Percentiles rank a stretch among this genome's conserved stretches.
Conservation (phyloP, 1,140 invertebrate genomes). For the Nebria ingens region DNA sequence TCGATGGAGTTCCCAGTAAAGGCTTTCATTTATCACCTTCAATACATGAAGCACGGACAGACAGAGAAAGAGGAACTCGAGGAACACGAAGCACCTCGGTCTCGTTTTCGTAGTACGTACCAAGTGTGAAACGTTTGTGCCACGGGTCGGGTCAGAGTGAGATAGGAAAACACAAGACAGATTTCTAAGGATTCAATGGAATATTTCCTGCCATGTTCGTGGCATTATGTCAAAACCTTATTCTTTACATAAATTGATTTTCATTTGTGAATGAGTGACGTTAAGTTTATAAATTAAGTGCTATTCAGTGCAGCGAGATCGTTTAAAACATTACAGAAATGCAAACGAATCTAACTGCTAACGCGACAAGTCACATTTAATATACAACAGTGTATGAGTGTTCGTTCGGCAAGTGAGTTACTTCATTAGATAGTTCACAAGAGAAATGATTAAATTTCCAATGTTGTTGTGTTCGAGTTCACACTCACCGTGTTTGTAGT, state of each 20-base stretch:
- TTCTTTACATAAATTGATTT: conserved; percentile 9
- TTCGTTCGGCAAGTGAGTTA: too few relatives aligned
- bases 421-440: neutral
- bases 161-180: neutral
- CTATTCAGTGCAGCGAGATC: neutral
- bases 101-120: too few relatives aligned
- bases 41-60: neutral
- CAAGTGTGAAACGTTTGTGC: too few relatives aligned
- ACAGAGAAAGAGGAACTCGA: neutral
- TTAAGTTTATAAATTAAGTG: conserved; percentile 7
- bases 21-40: conserved; percentile 8
- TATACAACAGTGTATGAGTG: too few relatives aligned
- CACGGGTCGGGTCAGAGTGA: too few relatives aligned
- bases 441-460: neutral
- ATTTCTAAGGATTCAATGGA: conserved; percentile 5
- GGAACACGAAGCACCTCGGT: neutral
- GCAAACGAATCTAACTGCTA: neutral
- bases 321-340: neutral
- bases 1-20: neutral
- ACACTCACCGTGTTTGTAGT: too few relatives aligned
- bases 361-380: too few relatives aligned
- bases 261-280: conserved; percentile 3
- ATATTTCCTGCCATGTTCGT: conserved; percentile 5
- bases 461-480: too few relatives aligned
- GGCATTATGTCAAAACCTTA: conserved; percentile 4